Evolutionary conservation across 2,888 invertebrate genomes (phyloP), one percentile per base, ranked within the genome.

Genomic region (Oasisia sp.): DNA sequence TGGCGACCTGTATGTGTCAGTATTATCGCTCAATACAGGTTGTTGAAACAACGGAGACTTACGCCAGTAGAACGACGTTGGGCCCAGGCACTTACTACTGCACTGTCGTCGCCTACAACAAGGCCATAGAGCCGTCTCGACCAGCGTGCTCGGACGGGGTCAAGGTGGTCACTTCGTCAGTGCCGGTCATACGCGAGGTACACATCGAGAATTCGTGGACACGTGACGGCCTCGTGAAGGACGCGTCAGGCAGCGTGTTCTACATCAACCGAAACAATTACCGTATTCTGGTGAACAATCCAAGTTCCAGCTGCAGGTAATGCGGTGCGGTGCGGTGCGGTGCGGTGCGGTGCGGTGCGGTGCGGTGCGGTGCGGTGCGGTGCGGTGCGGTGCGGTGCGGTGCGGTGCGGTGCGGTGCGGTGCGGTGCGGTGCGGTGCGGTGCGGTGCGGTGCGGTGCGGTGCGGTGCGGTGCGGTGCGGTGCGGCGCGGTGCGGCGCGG

Each of bases 61-160:
- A 74, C 74, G 74, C 74, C n/a, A 74, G 74, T n/a, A 74, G 74
- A 74, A 74, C 74, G 74, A 74, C 58, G 19, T 14, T 91, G 27
- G n/a, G 58, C 27, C 32, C 93, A 14, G 94, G 94, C 2, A 94
- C 92, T 27, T 93, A 93, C 32, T 94, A 92, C 74, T 89, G 92
- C 5, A 93, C 94, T 8, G 93, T 94, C 4, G 93, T 95, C n/a
- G 95, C 95, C 3, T 93, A 93, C 89, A 95, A 95, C 92, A 93
- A 94, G 92, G 95, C 95, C 0, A 89, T 95, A 92, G 94, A 93
- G 89, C 93, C 94, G 11, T 95, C 95, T 0, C 92, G 91, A 19
- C 93, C 93, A 32, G 93, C 91, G 9, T 95, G 95, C 92, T 94
- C 94, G 89, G 94, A 94, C 93, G 95, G 95, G 14, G 92, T 95